Percentiles rank a stretch among this genome's conserved stretches.
phyloP scores from a whole-genome alignment of 1,140 invertebrate species.

The Fopius arisanus region DNA sequence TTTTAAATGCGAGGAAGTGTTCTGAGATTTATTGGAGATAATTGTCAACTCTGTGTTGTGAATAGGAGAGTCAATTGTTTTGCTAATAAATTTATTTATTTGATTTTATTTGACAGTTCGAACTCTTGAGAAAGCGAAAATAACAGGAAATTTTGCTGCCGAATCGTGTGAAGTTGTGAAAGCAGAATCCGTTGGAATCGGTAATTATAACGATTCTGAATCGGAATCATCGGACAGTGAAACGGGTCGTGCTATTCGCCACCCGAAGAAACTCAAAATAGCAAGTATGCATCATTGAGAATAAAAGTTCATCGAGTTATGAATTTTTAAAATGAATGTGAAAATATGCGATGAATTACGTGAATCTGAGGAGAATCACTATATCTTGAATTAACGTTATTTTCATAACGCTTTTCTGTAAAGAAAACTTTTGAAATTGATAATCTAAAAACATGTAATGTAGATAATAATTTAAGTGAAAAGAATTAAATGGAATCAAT shows the following conservation, averaged over 20 bases:
- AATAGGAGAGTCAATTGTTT: neutral
- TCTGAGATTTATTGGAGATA: no score
- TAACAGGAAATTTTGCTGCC: conserved; percentile 71
- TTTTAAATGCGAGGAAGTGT: no score
- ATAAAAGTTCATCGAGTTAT: neutral
- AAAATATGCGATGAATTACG: neutral
- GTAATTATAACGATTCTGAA: conserved; percentile 63
- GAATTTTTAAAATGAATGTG: neutral
- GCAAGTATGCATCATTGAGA: conserved; percentile 55
- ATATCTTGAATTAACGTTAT: neutral
- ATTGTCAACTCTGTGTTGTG: no score
- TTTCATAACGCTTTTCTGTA: neutral
- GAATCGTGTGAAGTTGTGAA: conserved; percentile 64
- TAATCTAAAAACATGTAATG: neutral
- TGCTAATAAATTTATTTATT: conserved; percentile 13
- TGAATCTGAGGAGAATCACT: neutral
- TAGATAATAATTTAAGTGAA: conserved; percentile 10
- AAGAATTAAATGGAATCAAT: conserved; percentile 24
- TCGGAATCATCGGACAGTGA: conserved; percentile 68
- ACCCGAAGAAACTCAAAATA: conserved; percentile 64
- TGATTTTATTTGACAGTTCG: conserved; percentile 67
- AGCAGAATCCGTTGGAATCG: conserved; percentile 56
- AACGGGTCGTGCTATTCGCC: conserved; percentile 56
- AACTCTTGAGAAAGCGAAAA: conserved; percentile 75
- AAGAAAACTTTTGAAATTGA: neutral